A percentile compares a stretch with the other conserved stretches of the same genome.
phyloP scores from a whole-genome alignment of 2,797 vertebrate species.

The Lindbergichthys nudifrons region DNA sequence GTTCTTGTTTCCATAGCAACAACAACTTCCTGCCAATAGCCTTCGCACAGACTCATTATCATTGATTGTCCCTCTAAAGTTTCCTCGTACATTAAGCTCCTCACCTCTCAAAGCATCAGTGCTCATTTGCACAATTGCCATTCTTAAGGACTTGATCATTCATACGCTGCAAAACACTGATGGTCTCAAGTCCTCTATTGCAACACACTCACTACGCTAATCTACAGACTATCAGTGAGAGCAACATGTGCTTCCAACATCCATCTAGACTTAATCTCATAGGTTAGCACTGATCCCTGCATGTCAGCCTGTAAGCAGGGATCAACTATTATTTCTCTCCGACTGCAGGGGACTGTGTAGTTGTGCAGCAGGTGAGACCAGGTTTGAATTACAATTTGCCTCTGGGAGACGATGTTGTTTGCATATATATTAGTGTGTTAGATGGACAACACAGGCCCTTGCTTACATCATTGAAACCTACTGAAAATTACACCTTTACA shows the following conservation, averaged over 20 bases:
- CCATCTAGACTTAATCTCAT: constrained; percentile 18
- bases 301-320: constrained; percentile 28
- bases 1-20: too few relatives aligned
- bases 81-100: constrained; percentile 28
- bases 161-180: constrained; percentile 24
- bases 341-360: constrained; percentile 1
- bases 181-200: constrained; percentile 18
- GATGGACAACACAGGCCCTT: neutral
- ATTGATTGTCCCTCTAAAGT: constrained; percentile 37
- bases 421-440: neutral
- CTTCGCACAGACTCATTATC: constrained; percentile 27
- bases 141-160: constrained; percentile 19
- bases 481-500: constrained; percentile 30
- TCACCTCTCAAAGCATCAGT: constrained; percentile 35
- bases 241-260: constrained; percentile 15
- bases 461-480: constrained; percentile 15
- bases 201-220: constrained; percentile 23
- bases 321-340: constrained; percentile 32
- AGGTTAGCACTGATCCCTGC: constrained; percentile 32
- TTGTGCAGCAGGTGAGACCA: constrained; percentile 29
- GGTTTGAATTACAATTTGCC: constrained; percentile 41
- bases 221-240: constrained; percentile 15
- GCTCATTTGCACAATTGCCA: constrained; percentile 30
- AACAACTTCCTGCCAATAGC: too few relatives aligned
- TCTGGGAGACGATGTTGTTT: constrained; percentile 8